These are phyloP conservation scores for Syngnathus typhle DNA, from an alignment of 2,113 vertebrate species.

Conservation along the genomic window DNA sequence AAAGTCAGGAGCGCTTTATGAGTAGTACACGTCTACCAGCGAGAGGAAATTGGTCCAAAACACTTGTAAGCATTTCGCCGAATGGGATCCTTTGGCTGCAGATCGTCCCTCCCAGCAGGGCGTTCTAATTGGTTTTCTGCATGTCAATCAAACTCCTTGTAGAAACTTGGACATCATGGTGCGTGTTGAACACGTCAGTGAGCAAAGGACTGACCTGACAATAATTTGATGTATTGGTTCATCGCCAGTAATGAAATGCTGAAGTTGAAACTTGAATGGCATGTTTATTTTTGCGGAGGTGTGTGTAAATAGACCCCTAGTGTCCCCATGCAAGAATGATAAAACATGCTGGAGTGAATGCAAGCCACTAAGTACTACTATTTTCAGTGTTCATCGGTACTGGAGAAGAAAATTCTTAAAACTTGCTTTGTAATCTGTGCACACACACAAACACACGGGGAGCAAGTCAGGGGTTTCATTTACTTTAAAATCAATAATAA, in stretches of 20 bases:
- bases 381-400: too few relatives aligned
- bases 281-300: not conserved
- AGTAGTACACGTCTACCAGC: slow-evolving; percentile 1
- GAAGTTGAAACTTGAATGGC: not conserved
- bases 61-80: slow-evolving; percentile 11
- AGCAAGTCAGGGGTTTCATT: too few relatives aligned
- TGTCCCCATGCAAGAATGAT: too few relatives aligned
- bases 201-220: not conserved
- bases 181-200: not conserved
- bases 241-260: not conserved
- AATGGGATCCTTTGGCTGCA: slow-evolving; percentile 22
- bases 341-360: too few relatives aligned
- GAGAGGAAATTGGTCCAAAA: slow-evolving; percentile 44
- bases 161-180: not conserved
- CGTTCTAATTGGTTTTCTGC: slow-evolving; percentile 7
- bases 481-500: too few relatives aligned
- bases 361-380: too few relatives aligned
- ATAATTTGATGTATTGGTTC: too few relatives aligned
- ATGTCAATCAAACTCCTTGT: slow-evolving; percentile 32
- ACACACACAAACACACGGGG: too few relatives aligned
- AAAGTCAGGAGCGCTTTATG: not conserved
- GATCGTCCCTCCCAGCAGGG: slow-evolving; percentile 14
- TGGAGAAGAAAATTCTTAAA: too few relatives aligned
- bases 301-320: not conserved
- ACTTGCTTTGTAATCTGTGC: too few relatives aligned